Evolutionary conservation across 2,797 vertebrate species (phyloP).

Genomic region (Mormyrus proboscirostris): DNA sequence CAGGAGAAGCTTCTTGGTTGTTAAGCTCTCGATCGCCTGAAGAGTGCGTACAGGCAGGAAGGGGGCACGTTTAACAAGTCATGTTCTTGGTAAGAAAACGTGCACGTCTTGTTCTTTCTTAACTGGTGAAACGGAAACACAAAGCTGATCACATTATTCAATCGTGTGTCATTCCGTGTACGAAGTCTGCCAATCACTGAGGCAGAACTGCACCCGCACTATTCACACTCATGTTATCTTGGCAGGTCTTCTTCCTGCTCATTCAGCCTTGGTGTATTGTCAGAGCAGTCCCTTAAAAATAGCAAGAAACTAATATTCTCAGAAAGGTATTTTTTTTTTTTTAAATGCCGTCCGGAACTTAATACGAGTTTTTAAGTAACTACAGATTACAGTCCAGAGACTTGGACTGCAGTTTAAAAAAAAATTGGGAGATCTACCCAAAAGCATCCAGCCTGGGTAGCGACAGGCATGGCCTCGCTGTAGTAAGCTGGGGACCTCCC

Average conservation of each 20-base stretch:
- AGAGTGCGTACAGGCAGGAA: background rate
- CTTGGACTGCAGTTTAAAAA: background rate
- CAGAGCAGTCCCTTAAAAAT: background rate
- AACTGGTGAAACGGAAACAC: constrained; percentile 24
- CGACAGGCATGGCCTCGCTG: background rate
- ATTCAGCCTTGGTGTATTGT: background rate
- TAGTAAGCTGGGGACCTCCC: background rate
- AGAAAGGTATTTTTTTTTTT: background rate
- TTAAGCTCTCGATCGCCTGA: background rate
- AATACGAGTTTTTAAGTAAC: background rate
- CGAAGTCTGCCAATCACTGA: background rate
- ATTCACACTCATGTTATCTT: background rate
- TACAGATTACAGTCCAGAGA: background rate
- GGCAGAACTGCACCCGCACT: background rate
- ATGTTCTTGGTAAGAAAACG: constrained; percentile 23
- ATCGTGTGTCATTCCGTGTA: constrained; percentile 4
- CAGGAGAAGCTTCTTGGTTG: constrained; percentile 26
- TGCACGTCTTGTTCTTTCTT: constrained; percentile 16
- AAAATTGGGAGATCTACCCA: background rate
- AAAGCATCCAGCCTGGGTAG: background rate
- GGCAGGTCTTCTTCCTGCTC: background rate
- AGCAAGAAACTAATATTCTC: background rate
- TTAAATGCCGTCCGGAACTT: background rate
- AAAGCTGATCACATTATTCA: constrained; percentile 17
- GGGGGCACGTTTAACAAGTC: background rate